Base-by-base conservation (phyloP, 2,888 invertebrate genomes). In the Halictus quadricinctus region DNA sequence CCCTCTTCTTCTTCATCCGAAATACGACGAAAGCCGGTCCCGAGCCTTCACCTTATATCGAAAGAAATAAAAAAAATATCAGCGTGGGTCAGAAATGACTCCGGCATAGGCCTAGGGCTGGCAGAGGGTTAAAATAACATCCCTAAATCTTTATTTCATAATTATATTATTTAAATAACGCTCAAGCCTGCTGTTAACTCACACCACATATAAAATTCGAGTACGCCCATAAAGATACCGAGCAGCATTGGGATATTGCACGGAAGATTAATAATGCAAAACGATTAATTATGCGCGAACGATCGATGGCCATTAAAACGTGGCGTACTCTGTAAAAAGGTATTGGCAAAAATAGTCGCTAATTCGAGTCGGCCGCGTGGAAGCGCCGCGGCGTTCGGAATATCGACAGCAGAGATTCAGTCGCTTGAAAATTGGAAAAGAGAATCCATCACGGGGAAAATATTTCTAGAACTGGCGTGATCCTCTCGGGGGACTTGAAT, bases 391-490 rank as follows among this genome's bases (percentile, higher is more conserved):
- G 4, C 10, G 25, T 13, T 43, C 70, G 6, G 36, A 8, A 21
- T 36, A 6, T 18, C 36, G 36, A 15, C 36, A 36, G 21, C 0
- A 8, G 21, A 18, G 36, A 21, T 15, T 15, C 8, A 15, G 41
- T 41, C 12, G n/a, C 72, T 72, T 21, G 50, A 36, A 46, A 72
- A 83, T 81, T 76, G 75, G 50, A 64, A 76, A 46, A 41, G 41
- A 70, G 18, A 70, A 72, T 72, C 25, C n/a, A 5, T 54, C 43
- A 41, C 6, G 36, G 5, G 18, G 5, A 72, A 46, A 54, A 76
- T 70, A 76, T 54, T 75, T 29, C 29, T n/a, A 70, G 13, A 60
- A 72, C 70, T 48, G 66, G 21, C 25, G 13, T 13, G 74, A 70
- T n/a, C 66, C 79, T 46, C 54, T 79, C 15, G 18, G 2, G 21